Percentiles rank a stretch among this genome's conserved stretches.
phyloP scores from a whole-genome alignment of 1,140 invertebrate genomes.

The Listronotus oregonensis region DNA sequence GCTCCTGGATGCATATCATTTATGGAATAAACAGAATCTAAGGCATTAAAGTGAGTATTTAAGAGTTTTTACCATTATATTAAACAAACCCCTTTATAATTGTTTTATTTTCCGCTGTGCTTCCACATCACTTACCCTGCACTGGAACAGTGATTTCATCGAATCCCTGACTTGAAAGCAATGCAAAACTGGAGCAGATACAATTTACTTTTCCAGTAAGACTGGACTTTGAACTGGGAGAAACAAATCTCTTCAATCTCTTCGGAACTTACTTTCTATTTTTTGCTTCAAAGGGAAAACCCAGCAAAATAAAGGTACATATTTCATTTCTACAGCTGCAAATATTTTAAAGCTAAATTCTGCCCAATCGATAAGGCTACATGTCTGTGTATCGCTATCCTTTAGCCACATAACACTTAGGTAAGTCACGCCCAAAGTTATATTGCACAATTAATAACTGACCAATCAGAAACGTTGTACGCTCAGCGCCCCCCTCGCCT shows the following conservation, averaged over 20 bases:
- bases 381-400: too few relatives aligned
- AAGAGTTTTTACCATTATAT: background rate
- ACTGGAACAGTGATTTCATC: constrained; percentile 39
- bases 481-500: too few relatives aligned
- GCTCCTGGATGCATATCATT: constrained; percentile 76
- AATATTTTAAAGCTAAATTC: too few relatives aligned
- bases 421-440: too few relatives aligned
- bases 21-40: constrained; percentile 77
- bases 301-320: constrained; percentile 54
- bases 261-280: constrained; percentile 62
- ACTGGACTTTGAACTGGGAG: constrained; percentile 77
- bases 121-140: constrained; percentile 33
- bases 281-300: constrained; percentile 71
- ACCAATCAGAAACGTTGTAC: too few relatives aligned
- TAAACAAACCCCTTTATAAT: background rate
- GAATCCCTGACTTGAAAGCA: constrained; percentile 59
- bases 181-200: too few relatives aligned
- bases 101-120: background rate
- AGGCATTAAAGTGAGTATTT: constrained; percentile 35
- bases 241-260: constrained; percentile 68
- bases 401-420: too few relatives aligned
- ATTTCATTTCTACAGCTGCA: too few relatives aligned
- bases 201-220: constrained; percentile 70
- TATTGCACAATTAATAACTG: too few relatives aligned
- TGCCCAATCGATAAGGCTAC: too few relatives aligned